Base-by-base conservation (phyloP, 2,797 vertebrate genomes). In the Pseudomugil tenellus region DNA sequence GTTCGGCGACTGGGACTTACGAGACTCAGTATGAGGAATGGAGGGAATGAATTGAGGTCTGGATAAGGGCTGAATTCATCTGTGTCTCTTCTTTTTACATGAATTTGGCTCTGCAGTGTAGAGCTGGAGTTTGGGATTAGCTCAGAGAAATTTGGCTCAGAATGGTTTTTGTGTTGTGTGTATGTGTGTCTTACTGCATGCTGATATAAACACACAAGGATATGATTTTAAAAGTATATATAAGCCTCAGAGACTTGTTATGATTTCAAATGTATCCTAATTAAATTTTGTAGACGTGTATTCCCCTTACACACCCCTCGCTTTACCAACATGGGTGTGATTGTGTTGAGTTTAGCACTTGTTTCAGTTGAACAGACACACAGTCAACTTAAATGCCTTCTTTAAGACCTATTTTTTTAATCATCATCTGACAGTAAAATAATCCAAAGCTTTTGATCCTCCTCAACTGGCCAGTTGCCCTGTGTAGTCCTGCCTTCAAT, bases 91-190 rank as follows among this genome's bases (percentile, higher is more conserved):
- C 65, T 83, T 85, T 87, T 83, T 72, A 79, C 80, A 81, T 70
- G 71, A 75, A 59, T 86, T 72, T 78, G 74, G 48, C 84, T 79
- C 81, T 83, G 81, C 79, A 74, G 79, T 28, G 63, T 70, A 25
- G 65, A 74, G 64, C 76, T 64, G 77, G 25, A 76, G 72, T 72
- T 64, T 65, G 56, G 81, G 86, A 92, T 90, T 91, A 91, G 72
- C 55, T 81, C 74, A 48, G 64, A 69, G 72, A 80, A 74, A 86
- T 90, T 84, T 88, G 85, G 83, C 84, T 88, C 46, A 0, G 60
- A 59, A 75, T 76, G 52, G 70, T 76, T 73, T 88, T 81, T 88
- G 81, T 85, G 70, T 86, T 60, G 49, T 66, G 70, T 79, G 46
- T 65, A 23, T 74, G 63, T 66, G 57, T 41, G 19, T 72, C 58